These are phyloP conservation scores for Limnodromus scolopaceus DNA, from an alignment of 2,797 vertebrate genomes.

Conservation along the genomic window DNA sequence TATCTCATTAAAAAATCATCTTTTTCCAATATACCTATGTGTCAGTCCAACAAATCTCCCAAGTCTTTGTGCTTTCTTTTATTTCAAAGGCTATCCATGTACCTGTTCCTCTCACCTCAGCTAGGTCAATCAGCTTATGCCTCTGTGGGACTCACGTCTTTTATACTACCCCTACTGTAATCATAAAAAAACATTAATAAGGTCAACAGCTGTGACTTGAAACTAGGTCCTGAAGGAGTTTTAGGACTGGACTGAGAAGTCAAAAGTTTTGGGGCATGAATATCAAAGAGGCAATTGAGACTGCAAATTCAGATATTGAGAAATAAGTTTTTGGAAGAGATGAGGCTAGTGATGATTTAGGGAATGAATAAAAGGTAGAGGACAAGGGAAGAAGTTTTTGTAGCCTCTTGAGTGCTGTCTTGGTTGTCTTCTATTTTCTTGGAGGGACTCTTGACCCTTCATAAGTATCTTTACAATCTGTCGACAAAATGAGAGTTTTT, in stretches of 20 bases:
- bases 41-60: not conserved
- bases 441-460: not conserved
- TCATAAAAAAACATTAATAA: not conserved
- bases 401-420: not conserved
- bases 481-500: not conserved
- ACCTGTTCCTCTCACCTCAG: not conserved
- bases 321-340: not conserved
- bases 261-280: not conserved
- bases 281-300: not conserved
- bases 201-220: not conserved
- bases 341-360: not conserved
- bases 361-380: not conserved
- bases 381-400: not conserved
- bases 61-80: not conserved
- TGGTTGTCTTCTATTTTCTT: not conserved
- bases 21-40: not conserved
- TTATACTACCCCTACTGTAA: not conserved
- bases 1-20: not conserved
- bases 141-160: slow-evolving; percentile 1
- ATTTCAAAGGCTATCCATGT: not conserved
- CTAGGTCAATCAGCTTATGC: not conserved
- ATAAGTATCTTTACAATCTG: not conserved
- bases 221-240: not conserved
- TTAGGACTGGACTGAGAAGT: not conserved
- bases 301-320: not conserved